Conservation (phyloP, 23 tunicate genomes). For the Diplosoma virens region DNA sequence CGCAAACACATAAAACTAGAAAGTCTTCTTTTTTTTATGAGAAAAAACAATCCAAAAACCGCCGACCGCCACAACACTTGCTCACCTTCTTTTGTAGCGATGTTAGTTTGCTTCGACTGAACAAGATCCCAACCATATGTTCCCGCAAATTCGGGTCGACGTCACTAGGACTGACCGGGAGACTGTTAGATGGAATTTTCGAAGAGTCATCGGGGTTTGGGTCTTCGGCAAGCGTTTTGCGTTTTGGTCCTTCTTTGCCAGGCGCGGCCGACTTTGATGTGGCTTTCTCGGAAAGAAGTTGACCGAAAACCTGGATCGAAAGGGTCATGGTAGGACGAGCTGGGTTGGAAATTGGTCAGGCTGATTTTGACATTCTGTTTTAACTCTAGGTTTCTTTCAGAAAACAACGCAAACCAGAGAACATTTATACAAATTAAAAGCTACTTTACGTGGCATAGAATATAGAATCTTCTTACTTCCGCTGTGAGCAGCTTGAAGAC, state of each 20-base stretch:
- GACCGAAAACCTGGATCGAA: constrained; percentile 72
- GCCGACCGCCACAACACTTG: too few species aligned
- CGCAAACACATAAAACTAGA: too few species aligned
- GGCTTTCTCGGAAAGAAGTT: constrained; percentile 44
- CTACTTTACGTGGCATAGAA: neutral
- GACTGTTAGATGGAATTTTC: neutral
- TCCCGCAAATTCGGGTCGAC: constrained; percentile 67
- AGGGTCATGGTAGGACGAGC: too few species aligned
- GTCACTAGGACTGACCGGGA: constrained; percentile 57
- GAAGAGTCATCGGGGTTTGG: neutral
- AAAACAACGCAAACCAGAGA: neutral
- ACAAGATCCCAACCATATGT: constrained; percentile 77
- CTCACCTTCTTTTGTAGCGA: constrained; percentile 60
- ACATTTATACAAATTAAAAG: neutral
- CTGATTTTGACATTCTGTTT: too few species aligned
- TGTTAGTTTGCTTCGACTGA: constrained; percentile 70
- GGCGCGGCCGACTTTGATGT: neutral
- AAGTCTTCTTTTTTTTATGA: too few species aligned
- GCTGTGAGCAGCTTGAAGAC: constrained; percentile 65
- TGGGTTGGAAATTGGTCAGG: too few species aligned
- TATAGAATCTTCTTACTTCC: constrained; percentile 28
- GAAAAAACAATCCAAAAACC: too few species aligned
- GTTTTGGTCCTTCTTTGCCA: neutral
- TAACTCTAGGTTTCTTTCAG: too few species aligned
- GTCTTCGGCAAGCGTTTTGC: neutral